A percentile compares a stretch with the other conserved stretches of the same genome.
These are phyloP conservation scores for Potorous gilbertii DNA, from an alignment of 2,797 vertebrate species.

Conservation along the genomic window DNA sequence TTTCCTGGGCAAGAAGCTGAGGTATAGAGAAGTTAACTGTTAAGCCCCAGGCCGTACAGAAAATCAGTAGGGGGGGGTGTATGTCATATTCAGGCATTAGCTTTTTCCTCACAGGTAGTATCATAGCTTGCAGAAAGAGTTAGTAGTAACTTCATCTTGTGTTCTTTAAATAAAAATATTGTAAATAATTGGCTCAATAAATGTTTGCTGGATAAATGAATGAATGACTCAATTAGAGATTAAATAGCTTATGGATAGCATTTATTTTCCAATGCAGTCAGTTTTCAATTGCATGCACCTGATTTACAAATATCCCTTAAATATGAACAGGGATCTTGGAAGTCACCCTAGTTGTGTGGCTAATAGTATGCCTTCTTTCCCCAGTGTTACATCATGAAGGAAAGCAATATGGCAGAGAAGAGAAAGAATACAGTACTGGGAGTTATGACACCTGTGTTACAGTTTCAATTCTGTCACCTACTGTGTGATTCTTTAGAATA, in stretches of 20 bases:
- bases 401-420: not conserved
- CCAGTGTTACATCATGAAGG: not conserved
- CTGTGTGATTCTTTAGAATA: not conserved
- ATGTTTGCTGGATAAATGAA: not conserved
- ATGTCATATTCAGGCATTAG: not conserved
- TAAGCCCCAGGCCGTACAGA: not conserved
- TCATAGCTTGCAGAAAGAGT: not conserved
- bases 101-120: not conserved
- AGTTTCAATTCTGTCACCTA: not conserved
- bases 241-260: not conserved
- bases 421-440: not conserved
- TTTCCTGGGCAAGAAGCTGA: constrained; percentile 27
- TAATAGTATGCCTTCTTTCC: not conserved
- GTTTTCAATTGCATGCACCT: not conserved
- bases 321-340: not conserved
- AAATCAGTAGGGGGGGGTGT: constrained; percentile 45
- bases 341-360: not conserved
- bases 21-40: not conserved
- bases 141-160: not conserved
- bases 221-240: not conserved
- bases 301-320: not conserved
- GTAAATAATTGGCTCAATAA: not conserved
- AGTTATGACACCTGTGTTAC: not conserved
- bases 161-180: not conserved
- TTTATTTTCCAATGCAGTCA: not conserved